phyloP scores from a whole-genome alignment of 30 jellyfish, hydroid and myxozoan species.

The Aurelia aurita region DNA sequence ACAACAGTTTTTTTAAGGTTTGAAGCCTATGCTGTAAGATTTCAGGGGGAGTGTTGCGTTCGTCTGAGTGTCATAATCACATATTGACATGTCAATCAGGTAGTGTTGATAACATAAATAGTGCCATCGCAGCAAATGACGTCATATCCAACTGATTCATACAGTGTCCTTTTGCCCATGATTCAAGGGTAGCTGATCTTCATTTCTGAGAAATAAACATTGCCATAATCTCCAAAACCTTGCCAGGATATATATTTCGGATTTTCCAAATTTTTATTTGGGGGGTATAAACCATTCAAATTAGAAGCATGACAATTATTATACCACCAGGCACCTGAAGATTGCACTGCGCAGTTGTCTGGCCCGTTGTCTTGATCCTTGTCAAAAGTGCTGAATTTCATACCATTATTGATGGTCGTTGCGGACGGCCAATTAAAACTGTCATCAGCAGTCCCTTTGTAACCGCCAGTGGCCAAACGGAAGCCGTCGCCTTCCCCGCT shows the following conservation, averaged over 20 bases:
- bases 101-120: no score
- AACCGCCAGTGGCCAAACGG: not conserved
- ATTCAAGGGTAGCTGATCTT: constrained; percentile 1
- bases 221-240: constrained; percentile 6
- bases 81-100: no score
- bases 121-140: no score
- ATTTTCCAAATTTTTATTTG: not conserved
- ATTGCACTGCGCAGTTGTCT: constrained; percentile 13
- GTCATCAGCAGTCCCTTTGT: constrained; percentile 41
- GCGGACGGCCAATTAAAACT: not conserved
- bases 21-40: no score
- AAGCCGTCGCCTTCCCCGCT: constrained; percentile 20
- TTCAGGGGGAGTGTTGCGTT: no score
- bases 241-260: no score
- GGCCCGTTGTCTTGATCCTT: constrained; percentile 22
- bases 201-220: constrained; percentile 38
- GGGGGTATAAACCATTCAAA: constrained; percentile 14
- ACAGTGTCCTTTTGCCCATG: no score
- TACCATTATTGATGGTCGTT: constrained; percentile 6
- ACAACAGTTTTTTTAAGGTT: no score
- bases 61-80: no score
- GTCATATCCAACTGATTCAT: no score
- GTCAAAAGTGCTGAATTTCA: constrained; percentile 16
- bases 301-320: constrained; percentile 1
- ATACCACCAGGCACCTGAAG: constrained; percentile 50